phyloP scores from a whole-genome alignment of 2,888 invertebrate genomes.

The Agrilus mali region DNA sequence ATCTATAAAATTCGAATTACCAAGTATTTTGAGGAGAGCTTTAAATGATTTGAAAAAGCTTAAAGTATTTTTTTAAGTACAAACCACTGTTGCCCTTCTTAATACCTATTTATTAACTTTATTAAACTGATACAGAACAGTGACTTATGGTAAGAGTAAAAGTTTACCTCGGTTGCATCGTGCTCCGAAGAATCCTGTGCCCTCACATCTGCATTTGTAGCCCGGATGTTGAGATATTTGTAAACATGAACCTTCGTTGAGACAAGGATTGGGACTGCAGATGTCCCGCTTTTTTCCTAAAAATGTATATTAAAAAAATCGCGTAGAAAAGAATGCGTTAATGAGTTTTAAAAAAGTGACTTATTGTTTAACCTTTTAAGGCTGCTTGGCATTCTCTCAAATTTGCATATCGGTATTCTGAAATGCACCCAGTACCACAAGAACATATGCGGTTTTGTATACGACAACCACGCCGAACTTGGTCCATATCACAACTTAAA shows the following conservation, averaged over 20 bases:
- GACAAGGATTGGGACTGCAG: conserved; percentile 52
- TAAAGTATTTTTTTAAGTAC: too few relatives aligned
- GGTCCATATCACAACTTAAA: conserved; percentile 42
- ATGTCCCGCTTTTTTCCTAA: conserved; percentile 43
- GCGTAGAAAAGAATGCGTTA: background rate
- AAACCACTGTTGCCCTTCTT: too few relatives aligned
- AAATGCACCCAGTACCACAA: conserved; percentile 53
- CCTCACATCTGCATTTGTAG: conserved; percentile 56
- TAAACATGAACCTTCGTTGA: conserved; percentile 51
- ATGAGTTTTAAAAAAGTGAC: background rate
- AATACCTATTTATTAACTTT: too few relatives aligned
- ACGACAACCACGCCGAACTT: conserved; percentile 50
- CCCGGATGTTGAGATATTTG: conserved; percentile 54
- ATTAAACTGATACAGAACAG: too few relatives aligned
- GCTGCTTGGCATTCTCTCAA: conserved; percentile 49
- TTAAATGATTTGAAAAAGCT: too few relatives aligned
- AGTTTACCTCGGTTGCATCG: conserved; percentile 54
- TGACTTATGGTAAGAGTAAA: background rate
- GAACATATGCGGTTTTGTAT: conserved; percentile 47
- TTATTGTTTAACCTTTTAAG: conserved; percentile 39
- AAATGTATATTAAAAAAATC: conserved; percentile 2
- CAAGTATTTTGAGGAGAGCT: too few relatives aligned
- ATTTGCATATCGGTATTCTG: conserved; percentile 49
- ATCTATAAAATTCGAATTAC: too few relatives aligned
- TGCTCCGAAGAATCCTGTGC: conserved; percentile 60